A percentile compares a stretch with the other conserved stretches of the same genome.
phyloP scores from a whole-genome alignment of 2,888 invertebrate species.

The Drosophila ustulata region DNA sequence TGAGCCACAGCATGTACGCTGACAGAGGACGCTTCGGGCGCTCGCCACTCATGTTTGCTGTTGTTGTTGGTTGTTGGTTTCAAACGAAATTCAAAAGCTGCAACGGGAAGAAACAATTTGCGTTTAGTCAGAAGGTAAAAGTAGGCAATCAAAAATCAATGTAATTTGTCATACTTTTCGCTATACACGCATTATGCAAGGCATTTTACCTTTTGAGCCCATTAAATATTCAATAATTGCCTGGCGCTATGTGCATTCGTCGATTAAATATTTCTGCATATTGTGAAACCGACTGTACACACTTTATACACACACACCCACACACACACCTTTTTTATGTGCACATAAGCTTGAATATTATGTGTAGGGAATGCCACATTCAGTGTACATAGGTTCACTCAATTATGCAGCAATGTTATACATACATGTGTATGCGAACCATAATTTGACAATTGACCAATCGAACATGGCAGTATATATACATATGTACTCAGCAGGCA shows the following conservation, averaged over 20 bases:
- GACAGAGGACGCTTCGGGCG: conserved; percentile 97
- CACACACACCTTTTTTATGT: conserved; percentile 41
- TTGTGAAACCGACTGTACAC: conserved; percentile 53
- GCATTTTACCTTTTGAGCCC: conserved; percentile 9
- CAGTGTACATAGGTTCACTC: conserved; percentile 40
- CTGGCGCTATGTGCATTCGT: conserved; percentile 31
- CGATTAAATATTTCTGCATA: conserved; percentile 56
- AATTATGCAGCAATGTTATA: conserved; percentile 29
- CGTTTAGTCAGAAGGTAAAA: conserved; percentile 18
- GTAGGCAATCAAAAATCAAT: conserved; percentile 14
- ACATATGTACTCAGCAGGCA: conserved; percentile 9
- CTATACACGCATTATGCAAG: not conserved
- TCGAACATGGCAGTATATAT: not conserved
- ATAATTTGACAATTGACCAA: conserved; percentile 28
- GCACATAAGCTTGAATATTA: conserved; percentile 26
- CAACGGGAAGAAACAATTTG: conserved; percentile 12
- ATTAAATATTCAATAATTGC: conserved; percentile 64
- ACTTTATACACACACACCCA: conserved; percentile 47
- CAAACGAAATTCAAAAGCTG: conserved; percentile 7
- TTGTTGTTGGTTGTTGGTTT: conserved; percentile 1
- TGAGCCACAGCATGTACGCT: conserved; percentile 98
- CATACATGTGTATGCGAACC: not conserved
- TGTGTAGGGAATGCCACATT: conserved; percentile 17
- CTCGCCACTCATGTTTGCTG: conserved; percentile 89
- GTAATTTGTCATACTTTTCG: not conserved